Evolutionary conservation across 53 echinoderm and acorn worm species (phyloP).

Genomic region (Crossaster papposus): DNA sequence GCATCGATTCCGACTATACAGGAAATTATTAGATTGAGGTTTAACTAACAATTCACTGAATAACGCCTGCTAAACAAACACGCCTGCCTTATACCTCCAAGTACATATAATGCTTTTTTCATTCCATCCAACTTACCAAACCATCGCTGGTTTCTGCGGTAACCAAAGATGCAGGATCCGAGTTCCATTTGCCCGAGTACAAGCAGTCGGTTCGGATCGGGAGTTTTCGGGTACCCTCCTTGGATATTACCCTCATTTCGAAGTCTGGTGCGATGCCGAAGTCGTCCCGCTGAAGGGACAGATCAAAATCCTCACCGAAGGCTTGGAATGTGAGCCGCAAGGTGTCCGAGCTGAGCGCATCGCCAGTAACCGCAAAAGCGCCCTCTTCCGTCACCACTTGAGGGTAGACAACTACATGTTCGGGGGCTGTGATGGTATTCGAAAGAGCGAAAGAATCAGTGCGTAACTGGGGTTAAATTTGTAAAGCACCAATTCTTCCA

Average conservation of each 20-base stretch:
- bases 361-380: background rate
- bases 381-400: slow-evolving; percentile 3
- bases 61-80: background rate
- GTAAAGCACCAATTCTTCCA: no score
- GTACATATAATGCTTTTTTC: no score
- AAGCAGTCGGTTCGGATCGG: slow-evolving; percentile 17
- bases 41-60: no score
- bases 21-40: no score
- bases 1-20: no score
- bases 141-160: slow-evolving; percentile 17
- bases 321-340: slow-evolving; percentile 1
- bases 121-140: background rate
- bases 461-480: no score
- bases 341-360: background rate
- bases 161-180: background rate
- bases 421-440: background rate
- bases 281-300: slow-evolving; percentile 4
- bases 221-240: background rate
- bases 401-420: slow-evolving; percentile 10
- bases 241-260: slow-evolving; percentile 1
- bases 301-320: slow-evolving; percentile 5
- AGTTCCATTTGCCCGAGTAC: slow-evolving; percentile 9
- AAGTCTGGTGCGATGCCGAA: background rate
- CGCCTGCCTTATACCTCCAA: background rate
- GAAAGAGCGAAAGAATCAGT: no score